Percentiles rank a stretch among this genome's conserved stretches.
phyloP scores from a whole-genome alignment of 2,888 invertebrate genomes.

The Ennomos fuscantarius region DNA sequence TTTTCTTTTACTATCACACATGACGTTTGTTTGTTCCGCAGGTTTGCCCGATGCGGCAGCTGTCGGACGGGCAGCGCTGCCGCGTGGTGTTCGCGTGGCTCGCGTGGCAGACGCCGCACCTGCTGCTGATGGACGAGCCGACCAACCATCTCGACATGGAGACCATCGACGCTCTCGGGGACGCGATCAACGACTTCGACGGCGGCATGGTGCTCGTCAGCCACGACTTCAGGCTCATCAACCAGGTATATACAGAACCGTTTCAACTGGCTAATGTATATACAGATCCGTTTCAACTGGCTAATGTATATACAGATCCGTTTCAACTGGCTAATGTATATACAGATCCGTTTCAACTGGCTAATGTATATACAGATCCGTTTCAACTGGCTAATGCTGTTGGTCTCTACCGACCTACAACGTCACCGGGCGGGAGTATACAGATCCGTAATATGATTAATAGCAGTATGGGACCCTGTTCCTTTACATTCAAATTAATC shows the following conservation, averaged over 20 bases:
- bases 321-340: too few relatives aligned
- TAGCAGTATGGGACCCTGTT: too few relatives aligned
- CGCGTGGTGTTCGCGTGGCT: slow-evolving; percentile 99
- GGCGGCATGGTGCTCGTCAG: slow-evolving; percentile 99
- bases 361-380: too few relatives aligned
- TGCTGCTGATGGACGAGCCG: slow-evolving; percentile 92
- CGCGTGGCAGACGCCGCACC: slow-evolving; percentile 98
- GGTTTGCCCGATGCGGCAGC: slow-evolving; percentile 96
- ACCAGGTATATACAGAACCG: slow-evolving; percentile 88
- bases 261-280: too few relatives aligned
- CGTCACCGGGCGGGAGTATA: too few relatives aligned
- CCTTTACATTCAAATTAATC: too few relatives aligned
- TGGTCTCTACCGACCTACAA: neutral
- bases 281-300: too few relatives aligned
- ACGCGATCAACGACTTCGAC: slow-evolving; percentile 98
- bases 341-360: too few relatives aligned
- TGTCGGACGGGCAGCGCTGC: slow-evolving; percentile 99
- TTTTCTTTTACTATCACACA: too few relatives aligned
- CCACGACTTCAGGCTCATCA: slow-evolving; percentile 99
- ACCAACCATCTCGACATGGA: slow-evolving; percentile 99
- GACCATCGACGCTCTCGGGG: slow-evolving; percentile 98
- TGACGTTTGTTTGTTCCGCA: slow-evolving; percentile 51
- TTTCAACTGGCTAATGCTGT: too few relatives aligned
- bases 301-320: too few relatives aligned
- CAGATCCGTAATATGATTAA: too few relatives aligned